Conservation (phyloP, 2,113 vertebrate genomes). For the Ciconia stormi region DNA sequence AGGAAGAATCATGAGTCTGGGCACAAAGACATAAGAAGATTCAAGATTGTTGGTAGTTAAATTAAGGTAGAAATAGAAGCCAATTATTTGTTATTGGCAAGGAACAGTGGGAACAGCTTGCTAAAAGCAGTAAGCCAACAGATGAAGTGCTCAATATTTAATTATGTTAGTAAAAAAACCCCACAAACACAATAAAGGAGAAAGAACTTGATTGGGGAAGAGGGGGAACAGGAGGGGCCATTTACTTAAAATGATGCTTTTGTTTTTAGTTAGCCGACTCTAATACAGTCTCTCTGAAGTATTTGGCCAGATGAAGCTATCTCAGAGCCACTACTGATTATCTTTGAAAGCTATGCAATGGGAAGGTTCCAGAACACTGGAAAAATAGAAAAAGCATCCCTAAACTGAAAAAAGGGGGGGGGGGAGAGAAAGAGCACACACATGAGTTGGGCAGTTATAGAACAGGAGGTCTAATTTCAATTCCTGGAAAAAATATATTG, state of each 20-base stretch:
- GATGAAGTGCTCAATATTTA: neutral
- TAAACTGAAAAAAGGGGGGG: neutral
- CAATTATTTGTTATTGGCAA: neutral
- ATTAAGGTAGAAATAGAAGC: neutral
- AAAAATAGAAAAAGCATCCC: neutral
- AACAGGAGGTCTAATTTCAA: neutral
- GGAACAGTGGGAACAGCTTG: neutral
- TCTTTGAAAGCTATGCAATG: neutral
- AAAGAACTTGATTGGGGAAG: neutral
- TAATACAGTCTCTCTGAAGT: neutral
- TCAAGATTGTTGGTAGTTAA: neutral
- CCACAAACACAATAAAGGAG: neutral
- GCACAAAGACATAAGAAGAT: neutral
- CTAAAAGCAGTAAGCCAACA: neutral
- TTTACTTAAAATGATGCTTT: neutral
- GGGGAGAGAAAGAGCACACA: neutral
- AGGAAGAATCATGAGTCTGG: neutral
- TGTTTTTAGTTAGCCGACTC: neutral
- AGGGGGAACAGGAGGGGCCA: neutral
- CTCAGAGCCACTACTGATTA: neutral
- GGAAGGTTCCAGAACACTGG: neutral
- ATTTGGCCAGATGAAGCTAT: neutral
- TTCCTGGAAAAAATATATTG: conserved; percentile 20
- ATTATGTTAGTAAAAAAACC: neutral
- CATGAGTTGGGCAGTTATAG: neutral